Evolutionary conservation across 2,888 invertebrate species (phyloP).

Genomic region (Eupithecia inturbata): DNA sequence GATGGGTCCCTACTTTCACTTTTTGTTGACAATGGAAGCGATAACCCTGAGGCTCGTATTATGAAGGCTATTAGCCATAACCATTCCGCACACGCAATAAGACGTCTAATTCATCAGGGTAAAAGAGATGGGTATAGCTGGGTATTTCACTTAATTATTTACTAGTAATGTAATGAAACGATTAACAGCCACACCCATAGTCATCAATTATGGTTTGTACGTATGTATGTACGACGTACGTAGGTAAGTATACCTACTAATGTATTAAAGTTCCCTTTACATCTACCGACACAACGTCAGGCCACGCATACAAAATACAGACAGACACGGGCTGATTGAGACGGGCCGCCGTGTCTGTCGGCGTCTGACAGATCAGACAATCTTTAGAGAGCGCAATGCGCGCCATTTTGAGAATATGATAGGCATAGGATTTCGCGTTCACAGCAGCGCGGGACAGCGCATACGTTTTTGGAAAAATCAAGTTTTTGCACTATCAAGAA

Average conservation of each 20-base stretch:
- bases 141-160: conserved; percentile 12
- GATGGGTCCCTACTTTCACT: not conserved
- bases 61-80: too few species aligned
- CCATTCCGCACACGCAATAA: not conserved
- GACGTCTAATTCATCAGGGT: conserved; percentile 3
- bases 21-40: not conserved
- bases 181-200: conserved; percentile 6
- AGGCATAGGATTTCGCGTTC: too few species aligned
- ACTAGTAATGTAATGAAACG: conserved; percentile 17
- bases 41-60: too few species aligned
- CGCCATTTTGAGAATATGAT: too few species aligned
- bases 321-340: too few species aligned
- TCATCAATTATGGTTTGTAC: conserved; percentile 5
- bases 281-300: not conserved
- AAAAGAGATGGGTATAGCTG: conserved; percentile 7
- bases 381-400: too few species aligned
- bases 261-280: not conserved
- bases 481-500: too few species aligned
- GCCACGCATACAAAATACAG: too few species aligned
- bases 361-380: too few species aligned
- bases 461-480: too few species aligned
- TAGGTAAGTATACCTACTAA: not conserved
- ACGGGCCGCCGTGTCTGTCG: too few species aligned
- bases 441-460: too few species aligned
- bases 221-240: not conserved